A percentile compares a stretch with the other conserved stretches of the same genome.
phyloP scores from a whole-genome alignment of 2,797 vertebrate genomes.

The Sebastolobus alascanus region DNA sequence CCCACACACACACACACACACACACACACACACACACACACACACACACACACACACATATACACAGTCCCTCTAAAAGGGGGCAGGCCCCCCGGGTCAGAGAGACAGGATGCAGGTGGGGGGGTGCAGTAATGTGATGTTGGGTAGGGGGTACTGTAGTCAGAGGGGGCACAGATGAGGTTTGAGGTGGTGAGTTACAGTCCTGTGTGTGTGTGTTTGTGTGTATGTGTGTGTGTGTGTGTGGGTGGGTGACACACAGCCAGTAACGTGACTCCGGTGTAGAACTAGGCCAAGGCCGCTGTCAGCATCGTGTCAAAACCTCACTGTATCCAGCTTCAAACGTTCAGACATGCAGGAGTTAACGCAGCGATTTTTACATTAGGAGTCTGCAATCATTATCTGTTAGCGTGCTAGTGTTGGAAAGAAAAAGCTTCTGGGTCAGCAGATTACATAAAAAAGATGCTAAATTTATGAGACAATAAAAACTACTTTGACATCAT shows the following conservation, averaged over 20 bases:
- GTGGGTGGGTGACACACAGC: slow-evolving; percentile 33
- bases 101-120: slow-evolving; percentile 54
- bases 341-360: slow-evolving; percentile 32
- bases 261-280: slow-evolving; percentile 62
- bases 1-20: slow-evolving; percentile 1
- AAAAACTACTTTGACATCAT: slow-evolving; percentile 26
- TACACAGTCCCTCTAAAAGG: background rate
- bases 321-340: slow-evolving; percentile 11
- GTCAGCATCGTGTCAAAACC: slow-evolving; percentile 64
- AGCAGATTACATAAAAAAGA: slow-evolving; percentile 30
- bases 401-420: background rate
- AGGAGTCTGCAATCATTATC: background rate
- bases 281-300: slow-evolving; percentile 70
- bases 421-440: slow-evolving; percentile 8
- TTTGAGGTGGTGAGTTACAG: slow-evolving; percentile 21
- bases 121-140: slow-evolving; percentile 51
- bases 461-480: slow-evolving; percentile 13
- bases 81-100: slow-evolving; percentile 23
- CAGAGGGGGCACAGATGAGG: slow-evolving; percentile 37
- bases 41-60: background rate
- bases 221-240: slow-evolving; percentile 1
- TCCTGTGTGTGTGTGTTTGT: background rate
- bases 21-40: background rate
- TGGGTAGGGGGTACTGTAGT: slow-evolving; percentile 44
- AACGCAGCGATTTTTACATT: background rate